phyloP scores from a whole-genome alignment of 2,113 vertebrate species.

The Gopherus evgoodei region DNA sequence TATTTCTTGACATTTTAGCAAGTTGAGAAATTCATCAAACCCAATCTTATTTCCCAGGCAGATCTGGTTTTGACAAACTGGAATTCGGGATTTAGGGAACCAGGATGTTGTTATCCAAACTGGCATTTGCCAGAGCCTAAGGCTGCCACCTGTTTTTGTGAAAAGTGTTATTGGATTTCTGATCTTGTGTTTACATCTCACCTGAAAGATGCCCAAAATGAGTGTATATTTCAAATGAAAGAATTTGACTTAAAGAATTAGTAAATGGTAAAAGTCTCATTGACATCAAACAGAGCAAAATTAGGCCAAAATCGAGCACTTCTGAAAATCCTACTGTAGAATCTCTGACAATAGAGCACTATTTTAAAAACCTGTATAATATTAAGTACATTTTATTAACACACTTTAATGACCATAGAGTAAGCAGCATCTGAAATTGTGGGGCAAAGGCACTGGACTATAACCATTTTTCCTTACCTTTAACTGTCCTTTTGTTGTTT shows the following conservation, averaged over 20 bases:
- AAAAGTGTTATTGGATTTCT: neutral
- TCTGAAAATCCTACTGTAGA: neutral
- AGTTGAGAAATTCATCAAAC: neutral
- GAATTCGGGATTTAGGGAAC: neutral
- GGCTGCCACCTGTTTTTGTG: neutral
- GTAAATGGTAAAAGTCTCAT: neutral
- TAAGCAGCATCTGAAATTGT: neutral
- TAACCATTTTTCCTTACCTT: neutral
- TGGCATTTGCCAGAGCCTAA: neutral
- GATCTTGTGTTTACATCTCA: neutral
- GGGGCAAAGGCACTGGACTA: neutral
- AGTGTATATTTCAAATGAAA: neutral
- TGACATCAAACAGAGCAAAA: fast-evolving
- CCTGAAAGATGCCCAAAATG: fast-evolving
- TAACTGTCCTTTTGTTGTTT: neutral
- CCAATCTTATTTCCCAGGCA: neutral
- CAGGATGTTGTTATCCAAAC: neutral
- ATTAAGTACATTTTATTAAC: neutral
- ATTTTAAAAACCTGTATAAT: neutral
- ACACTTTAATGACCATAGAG: neutral
- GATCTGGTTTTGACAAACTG: neutral
- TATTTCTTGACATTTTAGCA: neutral
- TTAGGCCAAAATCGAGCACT: neutral
- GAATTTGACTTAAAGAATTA: neutral
- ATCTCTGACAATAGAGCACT: slow-evolving; percentile 9